Evolutionary conservation across 2,113 vertebrate genomes (phyloP).

Genomic region (Bos indicus): DNA sequence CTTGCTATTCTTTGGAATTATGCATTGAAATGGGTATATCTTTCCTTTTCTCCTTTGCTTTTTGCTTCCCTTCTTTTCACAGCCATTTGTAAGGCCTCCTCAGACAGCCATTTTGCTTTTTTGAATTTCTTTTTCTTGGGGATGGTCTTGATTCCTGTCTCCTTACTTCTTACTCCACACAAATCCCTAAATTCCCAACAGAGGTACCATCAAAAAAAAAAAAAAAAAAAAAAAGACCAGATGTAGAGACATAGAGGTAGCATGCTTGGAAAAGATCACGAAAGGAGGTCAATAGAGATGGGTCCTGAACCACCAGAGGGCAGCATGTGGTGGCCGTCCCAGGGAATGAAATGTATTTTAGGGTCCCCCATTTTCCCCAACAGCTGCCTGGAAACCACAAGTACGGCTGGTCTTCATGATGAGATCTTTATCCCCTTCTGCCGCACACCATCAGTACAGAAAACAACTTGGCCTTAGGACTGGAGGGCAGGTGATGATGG

Average conservation of each 20-base stretch:
- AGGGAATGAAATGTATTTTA: background rate
- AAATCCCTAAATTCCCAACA: slow-evolving; percentile 4
- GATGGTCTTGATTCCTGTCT: no score
- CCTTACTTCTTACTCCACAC: background rate
- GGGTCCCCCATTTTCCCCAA: background rate
- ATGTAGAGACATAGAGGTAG: background rate
- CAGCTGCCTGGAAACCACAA: background rate
- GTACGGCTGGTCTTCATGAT: background rate
- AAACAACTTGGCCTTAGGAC: background rate
- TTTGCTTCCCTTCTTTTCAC: no score
- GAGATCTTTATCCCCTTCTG: background rate
- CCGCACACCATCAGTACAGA: background rate
- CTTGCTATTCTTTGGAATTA: no score
- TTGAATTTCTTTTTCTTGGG: no score
- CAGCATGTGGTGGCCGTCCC: rapidly evolving
- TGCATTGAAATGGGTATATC: no score
- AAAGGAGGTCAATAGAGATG: background rate
- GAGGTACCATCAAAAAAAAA: background rate
- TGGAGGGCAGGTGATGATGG: background rate
- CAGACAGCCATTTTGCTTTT: no score
- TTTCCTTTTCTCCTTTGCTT: no score
- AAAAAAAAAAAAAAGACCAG: background rate
- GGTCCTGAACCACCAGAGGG: background rate
- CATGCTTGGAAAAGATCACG: background rate
- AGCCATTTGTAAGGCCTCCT: no score